Evolutionary conservation across 2,888 invertebrate genomes (phyloP).

Genomic region (Polyommatus iphigenia): DNA sequence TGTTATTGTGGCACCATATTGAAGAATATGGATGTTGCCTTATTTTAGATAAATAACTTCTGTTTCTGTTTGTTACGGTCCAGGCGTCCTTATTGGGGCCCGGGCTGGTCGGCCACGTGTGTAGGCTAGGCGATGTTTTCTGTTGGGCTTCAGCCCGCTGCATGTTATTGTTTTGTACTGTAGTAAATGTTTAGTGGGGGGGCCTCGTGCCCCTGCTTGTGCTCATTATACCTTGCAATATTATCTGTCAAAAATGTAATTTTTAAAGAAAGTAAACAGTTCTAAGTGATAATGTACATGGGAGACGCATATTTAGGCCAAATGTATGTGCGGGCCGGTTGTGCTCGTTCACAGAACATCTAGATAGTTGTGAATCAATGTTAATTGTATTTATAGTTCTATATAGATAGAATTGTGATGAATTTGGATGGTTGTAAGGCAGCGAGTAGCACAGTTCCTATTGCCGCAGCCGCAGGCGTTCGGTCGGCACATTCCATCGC

Average conservation of each 20-base stretch:
- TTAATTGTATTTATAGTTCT: conserved; percentile 74
- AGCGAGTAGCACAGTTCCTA: conserved; percentile 68
- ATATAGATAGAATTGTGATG: conserved; percentile 72
- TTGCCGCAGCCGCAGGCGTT: conserved; percentile 54
- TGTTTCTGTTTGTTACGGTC: conserved; percentile 41
- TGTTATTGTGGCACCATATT: conserved; percentile 68
- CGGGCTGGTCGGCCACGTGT: conserved; percentile 41
- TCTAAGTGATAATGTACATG: conserved; percentile 30
- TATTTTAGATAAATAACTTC: conserved; percentile 37
- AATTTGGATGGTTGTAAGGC: conserved; percentile 61
- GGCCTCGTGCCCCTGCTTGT: conserved; percentile 34
- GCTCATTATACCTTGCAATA: conserved; percentile 31
- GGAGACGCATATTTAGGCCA: conserved; percentile 40
- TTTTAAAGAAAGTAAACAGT: not conserved
- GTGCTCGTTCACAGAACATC: conserved; percentile 47
- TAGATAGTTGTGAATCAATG: conserved; percentile 68
- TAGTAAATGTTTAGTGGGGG: conserved; percentile 53
- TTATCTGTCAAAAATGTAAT: conserved; percentile 23
- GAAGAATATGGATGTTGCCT: conserved; percentile 46
- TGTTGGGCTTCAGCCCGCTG: conserved; percentile 46
- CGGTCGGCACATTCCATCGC: conserved; percentile 74
- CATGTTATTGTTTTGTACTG: conserved; percentile 70
- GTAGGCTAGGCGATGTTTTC: conserved; percentile 40
- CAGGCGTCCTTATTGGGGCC: conserved; percentile 52
- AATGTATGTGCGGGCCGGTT: conserved; percentile 44